Percentiles rank a stretch among this genome's conserved stretches.
phyloP scores from a whole-genome alignment of 2,888 invertebrate species.

The Sialis lutaria region DNA sequence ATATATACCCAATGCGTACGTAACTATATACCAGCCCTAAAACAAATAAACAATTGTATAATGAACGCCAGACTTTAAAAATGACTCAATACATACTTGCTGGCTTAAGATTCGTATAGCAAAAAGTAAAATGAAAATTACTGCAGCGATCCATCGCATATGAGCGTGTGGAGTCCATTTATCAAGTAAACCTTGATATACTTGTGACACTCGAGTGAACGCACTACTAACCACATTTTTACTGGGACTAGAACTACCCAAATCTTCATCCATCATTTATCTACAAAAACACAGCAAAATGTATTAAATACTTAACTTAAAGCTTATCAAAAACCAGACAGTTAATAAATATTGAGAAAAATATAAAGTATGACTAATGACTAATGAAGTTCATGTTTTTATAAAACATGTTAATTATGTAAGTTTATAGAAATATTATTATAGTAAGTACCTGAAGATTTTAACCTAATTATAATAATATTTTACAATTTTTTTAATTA shows the following conservation, averaged over 20 bases:
- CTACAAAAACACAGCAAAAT: not conserved
- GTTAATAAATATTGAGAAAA: too few relatives aligned
- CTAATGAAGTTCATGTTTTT: too few relatives aligned
- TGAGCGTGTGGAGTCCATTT: conserved; percentile 69
- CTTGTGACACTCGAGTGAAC: conserved; percentile 51
- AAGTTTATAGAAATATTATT: too few relatives aligned
- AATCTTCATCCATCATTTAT: conserved; percentile 52
- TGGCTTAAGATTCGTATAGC: conserved; percentile 63
- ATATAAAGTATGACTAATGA: too few relatives aligned
- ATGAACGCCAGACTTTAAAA: conserved; percentile 20
- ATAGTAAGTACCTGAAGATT: too few relatives aligned
- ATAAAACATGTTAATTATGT: too few relatives aligned
- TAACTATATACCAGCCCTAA: conserved; percentile 98
- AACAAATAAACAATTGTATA: conserved; percentile 5
- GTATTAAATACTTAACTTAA: not conserved
- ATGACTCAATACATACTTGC: conserved; percentile 42
- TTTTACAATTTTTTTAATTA: too few relatives aligned
- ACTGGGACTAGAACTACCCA: conserved; percentile 36
- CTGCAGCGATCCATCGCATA: conserved; percentile 64
- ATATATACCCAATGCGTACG: conserved; percentile 98
- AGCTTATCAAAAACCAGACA: too few relatives aligned
- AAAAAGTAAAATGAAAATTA: conserved; percentile 52
- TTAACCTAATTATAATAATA: too few relatives aligned
- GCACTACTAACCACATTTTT: conserved; percentile 47
- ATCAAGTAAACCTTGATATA: conserved; percentile 73